Evolutionary conservation across 2,797 vertebrate species (phyloP), one percentile per base, ranked within the genome.

Genomic region (Ctenopoma kingsleyae): DNA sequence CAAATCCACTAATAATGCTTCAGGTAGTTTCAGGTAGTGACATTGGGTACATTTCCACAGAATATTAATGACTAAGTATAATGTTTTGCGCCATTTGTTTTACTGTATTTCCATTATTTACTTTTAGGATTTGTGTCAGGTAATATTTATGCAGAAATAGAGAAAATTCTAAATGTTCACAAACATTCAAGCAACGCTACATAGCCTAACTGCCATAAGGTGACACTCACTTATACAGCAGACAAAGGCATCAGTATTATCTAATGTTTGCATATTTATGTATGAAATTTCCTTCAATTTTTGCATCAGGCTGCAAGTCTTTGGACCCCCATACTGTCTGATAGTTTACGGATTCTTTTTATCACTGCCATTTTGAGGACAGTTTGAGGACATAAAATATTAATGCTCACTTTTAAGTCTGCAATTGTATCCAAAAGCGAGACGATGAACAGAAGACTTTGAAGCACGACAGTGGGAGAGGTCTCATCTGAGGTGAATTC

Each of bases 361-460:
- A 49, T 72, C 71, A 58, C 40, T 48, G 48, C 61, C 62, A 82
- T 73, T 85, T 82, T 76, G 19, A 77, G 76, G 75, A 74, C 69
- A 80, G 63, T 80, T 83, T 1, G 41, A 71, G 35, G 57, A 63
- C 58, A 78, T 76, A 46, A 82, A 87, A 87, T 63, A 86, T 81
- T 76, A 44, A 89, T 83, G 71, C 84, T 78, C 38, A 63, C 78
- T 88, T 80, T 74, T 44, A 80, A 80, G 80, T 72, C 53, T 12
- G 27, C 48, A 46, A 54, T 66, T 71, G 59, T 72, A 52, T 80
- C 55, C 49, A 70, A 79, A 77, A 86, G 70, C 30, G 58, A 68
- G 38, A 63, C 71, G 71, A 82, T 76, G 69, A 87, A 76, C 78
- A 76, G 22, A 58, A 74, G 67, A 35, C 72, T 83, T 82, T 81